Evolutionary conservation across 2,797 vertebrate species (phyloP), one percentile per base, ranked within the genome.

Genomic region (Nyctalus aviator): DNA sequence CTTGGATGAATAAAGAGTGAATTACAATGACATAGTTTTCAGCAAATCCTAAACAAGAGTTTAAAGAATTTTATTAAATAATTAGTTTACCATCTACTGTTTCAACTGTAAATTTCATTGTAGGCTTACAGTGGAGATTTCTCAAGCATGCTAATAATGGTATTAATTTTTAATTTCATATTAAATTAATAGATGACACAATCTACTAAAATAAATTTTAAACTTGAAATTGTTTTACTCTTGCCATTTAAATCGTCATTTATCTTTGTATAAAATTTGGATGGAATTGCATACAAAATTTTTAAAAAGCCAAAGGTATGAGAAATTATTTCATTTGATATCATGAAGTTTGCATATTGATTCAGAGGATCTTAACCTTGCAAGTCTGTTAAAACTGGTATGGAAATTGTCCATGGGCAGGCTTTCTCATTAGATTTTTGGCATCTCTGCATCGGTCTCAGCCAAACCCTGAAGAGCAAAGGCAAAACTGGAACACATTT

Each of bases 341-440:
- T 75, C 83, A 84, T 84, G 95, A 92, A 78, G 32, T 95, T 94
- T 96, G 66, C 37, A 6, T 94, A 87, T 93, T 96, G 94, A 92
- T 93, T 96, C 78, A 93, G 95, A 95, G 62, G 87, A 90, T 91
- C 76, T 84, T 96, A 93, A 94, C 81, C 85, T 93, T 94, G 90
- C 17, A 84, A 94, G 66, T 37, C 76, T 93, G 85, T 77, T 95
- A 81, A 90, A 95, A 95, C 81, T 84, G 37, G 85, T 48, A 83
- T 91, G 27, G 95, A 95, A 93, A 79, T 83, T 79, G 64, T 72
- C 90, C 88, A 62, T 35, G 82, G 92, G 66, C 88, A 95, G 92
- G 76, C 88, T 92, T 94, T 95, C 96, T 95, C 92, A 92, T 94
- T 96, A 95, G 83, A 86, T 89, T 96, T 72, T 92, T 95, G 96